phyloP scores from a whole-genome alignment of 2,113 vertebrate genomes.

The Anolis sagrei region DNA sequence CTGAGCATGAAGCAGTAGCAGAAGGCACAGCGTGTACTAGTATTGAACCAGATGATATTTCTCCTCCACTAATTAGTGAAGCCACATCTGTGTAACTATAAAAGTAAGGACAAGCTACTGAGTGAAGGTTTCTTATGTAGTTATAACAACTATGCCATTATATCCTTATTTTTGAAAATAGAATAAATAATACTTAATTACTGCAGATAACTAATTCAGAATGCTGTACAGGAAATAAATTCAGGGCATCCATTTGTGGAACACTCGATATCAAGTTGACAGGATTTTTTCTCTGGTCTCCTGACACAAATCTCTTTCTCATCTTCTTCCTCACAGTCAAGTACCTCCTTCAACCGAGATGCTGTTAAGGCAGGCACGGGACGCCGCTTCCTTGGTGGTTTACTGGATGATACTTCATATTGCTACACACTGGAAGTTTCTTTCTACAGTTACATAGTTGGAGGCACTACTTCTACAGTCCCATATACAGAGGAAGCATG shows the following conservation, averaged over 20 bases:
- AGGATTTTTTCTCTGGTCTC: neutral
- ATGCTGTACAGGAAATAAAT: neutral
- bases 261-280: neutral
- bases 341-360: constrained; percentile 94
- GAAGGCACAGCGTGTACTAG: too few relatives aligned
- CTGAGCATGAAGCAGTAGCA: too few relatives aligned
- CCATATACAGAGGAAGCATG: constrained; percentile 96
- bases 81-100: too few relatives aligned
- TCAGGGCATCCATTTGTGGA: neutral
- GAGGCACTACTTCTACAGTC: constrained; percentile 81
- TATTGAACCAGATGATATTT: too few relatives aligned
- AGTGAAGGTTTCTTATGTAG: neutral
- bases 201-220: too few relatives aligned
- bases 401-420: constrained; percentile 93
- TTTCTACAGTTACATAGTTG: constrained; percentile 93
- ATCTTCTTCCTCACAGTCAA: constrained; percentile 81
- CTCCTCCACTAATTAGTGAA: neutral
- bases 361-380: constrained; percentile 96
- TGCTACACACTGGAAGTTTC: constrained; percentile 99
- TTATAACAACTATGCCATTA: neutral
- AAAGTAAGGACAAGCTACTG: too few relatives aligned
- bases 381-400: constrained; percentile 91
- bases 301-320: constrained; percentile 8
- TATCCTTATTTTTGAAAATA: neutral
- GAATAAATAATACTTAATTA: neutral